Conservation (phyloP, 2,888 invertebrate genomes). For the Chromoteleia sp. region DNA sequence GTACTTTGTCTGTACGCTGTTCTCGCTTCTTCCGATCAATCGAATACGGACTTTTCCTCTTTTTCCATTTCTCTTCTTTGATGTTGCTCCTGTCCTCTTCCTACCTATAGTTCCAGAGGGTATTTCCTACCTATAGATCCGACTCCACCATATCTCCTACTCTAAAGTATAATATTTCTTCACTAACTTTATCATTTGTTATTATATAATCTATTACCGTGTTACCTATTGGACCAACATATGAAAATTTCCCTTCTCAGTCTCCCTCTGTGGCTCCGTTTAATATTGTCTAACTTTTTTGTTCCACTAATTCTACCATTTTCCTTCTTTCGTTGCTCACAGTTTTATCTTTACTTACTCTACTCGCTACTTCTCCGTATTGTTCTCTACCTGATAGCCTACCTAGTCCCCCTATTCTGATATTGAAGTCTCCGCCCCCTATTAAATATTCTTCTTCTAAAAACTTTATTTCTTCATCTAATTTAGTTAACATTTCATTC, state of each 20-base stretch:
- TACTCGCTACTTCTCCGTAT: neutral
- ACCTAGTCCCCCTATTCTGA: neutral
- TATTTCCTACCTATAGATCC: too few species aligned
- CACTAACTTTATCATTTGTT: neutral
- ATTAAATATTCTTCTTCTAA: neutral
- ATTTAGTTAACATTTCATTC: neutral
- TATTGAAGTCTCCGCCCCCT: neutral
- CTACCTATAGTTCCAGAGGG: slow-evolving; percentile 7
- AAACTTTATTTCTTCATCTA: neutral
- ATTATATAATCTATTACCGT: slow-evolving; percentile 20
- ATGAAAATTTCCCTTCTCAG: neutral
- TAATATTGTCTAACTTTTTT: neutral
- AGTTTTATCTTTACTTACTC: slow-evolving; percentile 3
- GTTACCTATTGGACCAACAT: neutral
- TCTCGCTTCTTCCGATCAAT: slow-evolving; percentile 14
- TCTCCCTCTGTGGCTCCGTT: neutral
- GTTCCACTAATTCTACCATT: neutral
- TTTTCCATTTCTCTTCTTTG: neutral
- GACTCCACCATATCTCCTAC: slow-evolving; percentile 26
- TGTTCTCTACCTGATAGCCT: neutral
- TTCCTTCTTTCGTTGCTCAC: neutral
- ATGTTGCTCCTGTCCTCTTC: neutral
- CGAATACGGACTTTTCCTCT: slow-evolving; percentile 6
- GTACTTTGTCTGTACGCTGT: neutral
- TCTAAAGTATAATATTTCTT: slow-evolving; percentile 6